phyloP scores from a whole-genome alignment of 2,113 vertebrate genomes.

The Gnathonemus echidnorhynchus region DNA sequence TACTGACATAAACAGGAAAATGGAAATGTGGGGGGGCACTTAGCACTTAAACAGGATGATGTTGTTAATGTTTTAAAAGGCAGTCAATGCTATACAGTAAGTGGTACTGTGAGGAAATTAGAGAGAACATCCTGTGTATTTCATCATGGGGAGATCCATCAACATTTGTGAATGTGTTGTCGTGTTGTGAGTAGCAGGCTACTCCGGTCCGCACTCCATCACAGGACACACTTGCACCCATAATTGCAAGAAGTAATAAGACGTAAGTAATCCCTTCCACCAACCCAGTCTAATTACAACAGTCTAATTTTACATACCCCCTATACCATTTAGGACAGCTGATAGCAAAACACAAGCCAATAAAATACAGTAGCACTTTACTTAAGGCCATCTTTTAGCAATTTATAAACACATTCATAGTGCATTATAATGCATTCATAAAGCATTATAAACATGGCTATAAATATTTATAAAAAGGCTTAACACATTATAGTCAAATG shows the following conservation, averaged over 20 bases:
- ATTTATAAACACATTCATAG: no score
- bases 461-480: no score
- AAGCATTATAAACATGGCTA: no score
- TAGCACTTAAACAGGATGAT: neutral
- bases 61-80: slow-evolving; percentile 7
- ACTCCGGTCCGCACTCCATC: neutral
- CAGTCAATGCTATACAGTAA: neutral
- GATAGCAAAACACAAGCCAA: neutral
- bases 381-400: no score
- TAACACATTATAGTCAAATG: no score
- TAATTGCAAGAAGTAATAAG: neutral
- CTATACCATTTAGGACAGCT: neutral
- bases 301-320: neutral
- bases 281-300: neutral
- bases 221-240: neutral
- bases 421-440: no score
- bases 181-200: neutral
- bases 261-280: neutral
- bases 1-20: neutral
- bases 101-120: neutral
- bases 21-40: neutral
- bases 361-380: neutral
- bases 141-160: neutral
- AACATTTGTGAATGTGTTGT: neutral
- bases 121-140: neutral